A percentile compares a stretch with the other conserved stretches of the same genome.
Evolutionary conservation across 2,888 invertebrate genomes (phyloP).

Genomic region (Cheilosia vernalis): DNA sequence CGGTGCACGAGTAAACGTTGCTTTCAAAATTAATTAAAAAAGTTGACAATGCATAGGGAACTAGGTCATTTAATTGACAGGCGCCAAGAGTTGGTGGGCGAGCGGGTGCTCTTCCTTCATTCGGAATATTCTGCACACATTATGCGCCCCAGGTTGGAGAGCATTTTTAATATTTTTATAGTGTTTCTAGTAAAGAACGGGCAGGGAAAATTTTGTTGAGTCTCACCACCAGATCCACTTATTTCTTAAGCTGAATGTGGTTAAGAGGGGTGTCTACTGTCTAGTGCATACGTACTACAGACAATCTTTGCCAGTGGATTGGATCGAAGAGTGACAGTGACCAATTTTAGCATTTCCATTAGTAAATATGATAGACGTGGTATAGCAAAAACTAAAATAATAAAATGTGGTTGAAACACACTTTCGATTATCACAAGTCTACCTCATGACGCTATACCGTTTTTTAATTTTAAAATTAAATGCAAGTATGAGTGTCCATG

Average conservation of each 20-base stretch:
- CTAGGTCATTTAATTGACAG: constrained; percentile 70
- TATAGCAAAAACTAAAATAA: no score
- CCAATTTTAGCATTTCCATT: no score
- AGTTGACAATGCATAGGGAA: constrained; percentile 68
- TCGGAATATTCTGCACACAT: background rate
- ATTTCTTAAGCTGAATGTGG: no score
- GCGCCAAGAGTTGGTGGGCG: constrained; percentile 21
- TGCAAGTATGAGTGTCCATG: background rate
- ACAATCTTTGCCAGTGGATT: no score
- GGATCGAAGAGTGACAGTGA: no score
- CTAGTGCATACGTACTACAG: no score
- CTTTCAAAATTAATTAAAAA: constrained; percentile 71
- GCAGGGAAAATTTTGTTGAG: background rate
- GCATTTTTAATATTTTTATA: background rate
- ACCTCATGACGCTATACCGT: no score
- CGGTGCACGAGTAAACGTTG: constrained; percentile 7
- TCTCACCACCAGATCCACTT: no score
- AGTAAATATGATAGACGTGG: no score
- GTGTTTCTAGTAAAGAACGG: background rate
- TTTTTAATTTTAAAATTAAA: constrained; percentile 7
- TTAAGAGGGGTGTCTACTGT: no score
- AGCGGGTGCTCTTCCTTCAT: background rate
- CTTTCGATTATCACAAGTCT: no score
- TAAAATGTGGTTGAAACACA: no score
- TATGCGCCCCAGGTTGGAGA: background rate